These are phyloP conservation scores for Lepidothrix coronata DNA, from an alignment of 2,113 vertebrate species.

Conservation along the genomic window DNA sequence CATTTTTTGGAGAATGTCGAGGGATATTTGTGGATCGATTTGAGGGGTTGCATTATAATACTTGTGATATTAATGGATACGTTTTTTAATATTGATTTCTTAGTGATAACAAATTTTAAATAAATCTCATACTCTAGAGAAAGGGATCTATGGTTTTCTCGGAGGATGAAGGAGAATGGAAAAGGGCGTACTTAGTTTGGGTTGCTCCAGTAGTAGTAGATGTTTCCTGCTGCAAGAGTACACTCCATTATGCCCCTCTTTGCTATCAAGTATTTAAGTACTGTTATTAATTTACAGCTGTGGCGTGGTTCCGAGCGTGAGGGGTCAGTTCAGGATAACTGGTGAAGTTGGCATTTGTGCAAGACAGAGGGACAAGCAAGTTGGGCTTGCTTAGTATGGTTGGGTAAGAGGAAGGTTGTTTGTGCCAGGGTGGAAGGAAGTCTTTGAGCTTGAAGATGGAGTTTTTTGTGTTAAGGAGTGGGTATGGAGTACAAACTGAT, in stretches of 20 bases:
- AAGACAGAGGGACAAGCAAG: background rate
- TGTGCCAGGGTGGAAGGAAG: fast-evolving
- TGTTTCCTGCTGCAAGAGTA: background rate
- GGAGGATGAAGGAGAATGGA: background rate
- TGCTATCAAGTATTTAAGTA: background rate
- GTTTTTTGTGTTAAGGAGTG: background rate
- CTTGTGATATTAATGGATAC: background rate
- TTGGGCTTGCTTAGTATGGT: background rate
- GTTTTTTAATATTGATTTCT: background rate
- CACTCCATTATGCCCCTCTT: background rate
- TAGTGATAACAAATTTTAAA: background rate
- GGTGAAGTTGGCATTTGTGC: background rate
- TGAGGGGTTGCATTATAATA: background rate
- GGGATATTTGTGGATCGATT: background rate
- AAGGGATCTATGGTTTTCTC: background rate
- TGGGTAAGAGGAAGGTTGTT: background rate
- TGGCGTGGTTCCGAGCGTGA: background rate
- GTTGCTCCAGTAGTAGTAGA: background rate
- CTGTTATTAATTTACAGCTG: background rate
- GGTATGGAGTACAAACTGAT: background rate
- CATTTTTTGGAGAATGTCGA: background rate
- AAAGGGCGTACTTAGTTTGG: background rate
- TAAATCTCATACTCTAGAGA: background rate
- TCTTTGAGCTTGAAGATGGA: background rate
- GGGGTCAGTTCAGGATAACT: background rate